A percentile compares a stretch with the other conserved stretches of the same genome.
phyloP scores from a whole-genome alignment of 2,888 invertebrate genomes.

The Apoda limacodes region DNA sequence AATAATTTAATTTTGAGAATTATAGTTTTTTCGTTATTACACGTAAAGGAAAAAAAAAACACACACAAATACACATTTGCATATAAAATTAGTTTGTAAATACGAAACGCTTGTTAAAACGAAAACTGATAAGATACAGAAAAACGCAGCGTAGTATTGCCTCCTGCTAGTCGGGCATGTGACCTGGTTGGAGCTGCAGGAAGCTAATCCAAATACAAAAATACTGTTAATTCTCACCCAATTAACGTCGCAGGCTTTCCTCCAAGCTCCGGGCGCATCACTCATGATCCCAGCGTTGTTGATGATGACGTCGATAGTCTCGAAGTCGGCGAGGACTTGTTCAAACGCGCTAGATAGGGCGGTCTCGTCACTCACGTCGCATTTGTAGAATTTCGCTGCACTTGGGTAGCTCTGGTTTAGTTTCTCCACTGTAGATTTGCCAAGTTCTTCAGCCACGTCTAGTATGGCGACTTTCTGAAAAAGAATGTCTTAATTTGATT shows the following conservation, averaged over 20 bases:
- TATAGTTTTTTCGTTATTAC: too few relatives aligned
- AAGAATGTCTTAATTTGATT: neutral
- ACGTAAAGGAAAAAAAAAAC: too few relatives aligned
- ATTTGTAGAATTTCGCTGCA: conserved; percentile 30
- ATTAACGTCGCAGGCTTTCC: conserved; percentile 33
- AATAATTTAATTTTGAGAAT: too few relatives aligned
- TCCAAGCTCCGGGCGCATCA: conserved; percentile 28
- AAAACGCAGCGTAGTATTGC: too few relatives aligned
- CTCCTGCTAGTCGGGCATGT: too few relatives aligned
- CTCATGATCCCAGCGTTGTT: conserved; percentile 40
- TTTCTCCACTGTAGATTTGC: conserved; percentile 23
- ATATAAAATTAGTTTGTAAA: too few relatives aligned
- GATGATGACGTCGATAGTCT: conserved; percentile 32
- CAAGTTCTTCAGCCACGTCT: conserved; percentile 29
- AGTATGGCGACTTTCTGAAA: conserved; percentile 31
- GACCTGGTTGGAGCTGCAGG: too few relatives aligned
- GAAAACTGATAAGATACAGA: too few relatives aligned
- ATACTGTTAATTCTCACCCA: conserved; percentile 24
- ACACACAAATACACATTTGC: too few relatives aligned
- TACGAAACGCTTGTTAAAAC: too few relatives aligned
- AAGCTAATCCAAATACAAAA: neutral
- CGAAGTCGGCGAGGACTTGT: conserved; percentile 23
- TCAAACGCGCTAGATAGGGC: conserved; percentile 26
- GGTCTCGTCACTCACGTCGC: conserved; percentile 34
- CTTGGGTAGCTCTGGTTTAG: conserved; percentile 25